phyloP scores from a whole-genome alignment of 2,113 vertebrate species.

The sheep (Ovis aries) region DNA sequence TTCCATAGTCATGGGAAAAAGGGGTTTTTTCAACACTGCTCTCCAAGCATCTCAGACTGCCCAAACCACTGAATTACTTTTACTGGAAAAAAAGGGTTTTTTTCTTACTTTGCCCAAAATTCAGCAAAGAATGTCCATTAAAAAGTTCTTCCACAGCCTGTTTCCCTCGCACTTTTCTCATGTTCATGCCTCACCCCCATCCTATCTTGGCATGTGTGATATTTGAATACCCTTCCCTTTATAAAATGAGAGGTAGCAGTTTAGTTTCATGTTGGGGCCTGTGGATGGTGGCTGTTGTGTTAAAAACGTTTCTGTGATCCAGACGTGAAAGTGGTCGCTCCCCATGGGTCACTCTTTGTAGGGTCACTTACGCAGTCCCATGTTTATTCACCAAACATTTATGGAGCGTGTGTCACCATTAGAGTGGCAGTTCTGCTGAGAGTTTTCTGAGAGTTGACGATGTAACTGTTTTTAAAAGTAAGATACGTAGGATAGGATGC shows the following conservation, averaged over 20 bases:
- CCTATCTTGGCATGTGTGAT: not conserved
- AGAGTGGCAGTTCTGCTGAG: not conserved
- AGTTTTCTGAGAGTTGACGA: not conserved
- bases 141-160: not conserved
- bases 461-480: not conserved
- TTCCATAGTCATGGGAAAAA: not conserved
- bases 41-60: not conserved
- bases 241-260: not conserved
- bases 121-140: not conserved
- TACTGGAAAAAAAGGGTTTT: not conserved
- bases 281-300: not conserved
- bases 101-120: not conserved
- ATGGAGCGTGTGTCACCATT: not conserved
- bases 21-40: not conserved
- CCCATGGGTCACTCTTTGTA: not conserved
- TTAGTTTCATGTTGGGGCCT: not conserved
- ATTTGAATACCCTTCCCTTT: not conserved
- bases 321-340: not conserved
- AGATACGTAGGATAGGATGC: not conserved
- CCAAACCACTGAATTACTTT: not conserved
- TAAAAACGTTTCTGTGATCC: not conserved
- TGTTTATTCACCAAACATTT: not conserved
- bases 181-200: not conserved
- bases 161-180: not conserved
- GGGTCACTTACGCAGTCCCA: not conserved